A percentile compares a stretch with the other conserved stretches of the same genome.
These are phyloP conservation scores for Cacatua alba DNA, from an alignment of 2,113 vertebrate genomes.

Conservation along the genomic window DNA sequence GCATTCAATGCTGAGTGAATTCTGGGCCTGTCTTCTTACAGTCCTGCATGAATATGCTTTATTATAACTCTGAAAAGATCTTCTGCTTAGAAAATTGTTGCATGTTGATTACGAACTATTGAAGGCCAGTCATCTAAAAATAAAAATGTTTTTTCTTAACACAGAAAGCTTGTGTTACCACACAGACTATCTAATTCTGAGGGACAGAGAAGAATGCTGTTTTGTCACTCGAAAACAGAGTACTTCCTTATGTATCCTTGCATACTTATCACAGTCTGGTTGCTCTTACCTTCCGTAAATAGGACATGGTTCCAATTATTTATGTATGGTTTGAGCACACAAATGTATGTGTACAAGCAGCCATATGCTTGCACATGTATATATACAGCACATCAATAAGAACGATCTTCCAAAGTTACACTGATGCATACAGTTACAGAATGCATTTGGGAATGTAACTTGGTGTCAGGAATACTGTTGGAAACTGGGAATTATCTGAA, in stretches of 20 bases:
- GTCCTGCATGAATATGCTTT: neutral
- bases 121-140: neutral
- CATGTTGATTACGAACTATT: neutral
- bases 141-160: neutral
- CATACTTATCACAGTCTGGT: neutral
- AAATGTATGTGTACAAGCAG: neutral
- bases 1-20: neutral
- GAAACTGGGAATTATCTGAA: neutral
- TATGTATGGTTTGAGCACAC: neutral
- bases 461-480: rapidly evolving
- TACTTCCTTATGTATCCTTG: neutral
- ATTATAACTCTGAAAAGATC: neutral
- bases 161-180: neutral
- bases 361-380: neutral
- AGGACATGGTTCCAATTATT: neutral
- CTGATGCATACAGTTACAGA: neutral
- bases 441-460: neutral
- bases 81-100: neutral
- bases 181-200: neutral
- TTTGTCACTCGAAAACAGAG: neutral
- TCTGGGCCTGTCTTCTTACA: neutral
- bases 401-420: neutral
- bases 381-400: neutral
- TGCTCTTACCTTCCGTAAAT: neutral
- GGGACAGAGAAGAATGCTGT: neutral